Base-by-base conservation (phyloP, 2,113 vertebrate genomes). In the Etia nguti region DNA sequence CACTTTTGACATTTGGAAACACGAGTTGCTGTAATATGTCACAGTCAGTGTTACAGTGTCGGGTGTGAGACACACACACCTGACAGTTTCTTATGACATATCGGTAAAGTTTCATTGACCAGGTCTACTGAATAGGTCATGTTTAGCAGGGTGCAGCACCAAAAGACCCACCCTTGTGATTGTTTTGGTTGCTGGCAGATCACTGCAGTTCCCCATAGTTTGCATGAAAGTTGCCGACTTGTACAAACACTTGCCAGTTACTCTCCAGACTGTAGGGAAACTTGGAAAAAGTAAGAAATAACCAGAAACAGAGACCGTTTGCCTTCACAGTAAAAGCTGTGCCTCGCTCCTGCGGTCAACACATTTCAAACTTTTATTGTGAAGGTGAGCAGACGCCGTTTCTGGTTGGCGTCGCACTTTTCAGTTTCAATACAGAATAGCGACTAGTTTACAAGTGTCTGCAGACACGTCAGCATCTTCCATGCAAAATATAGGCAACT, bases 11-110 rank as follows among this genome's bases (percentile, higher is more conserved):
- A 26, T 56, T 73, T 52, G 48, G 48, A 82, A 46, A 48, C 15
- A 1, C 4, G 31, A 57, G 22, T 26, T 26, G 65, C 65, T 6
- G 65, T 43, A 73, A 24, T 7, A 13, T 10, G 15, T 46, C 50
- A 34, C 2, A 52, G 50, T 75, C 50, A 16, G 10, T 48, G 46
- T 46, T 15, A 6, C 5, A 26, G 16, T 18, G 13, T 8, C 0
- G 46, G 7, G 59, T 59, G 11, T 38, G 13, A 26, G 55, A 59
- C 36, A 0, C 5, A n/a, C 31, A 36, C 10, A 2, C 16, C 59
- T 11, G 0, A 62, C 10, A 0, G 9, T 62, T 36, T 62, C 29
- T 62, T 62, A 62, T 36, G 59, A 36, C 59, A 36, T 20, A 20
- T 62, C 0, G 2, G 34, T 62, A 11, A 62, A 20, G 29, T 62